Conservation (phyloP, 2,797 vertebrate species). For the Tenualosa ilisha region DNA sequence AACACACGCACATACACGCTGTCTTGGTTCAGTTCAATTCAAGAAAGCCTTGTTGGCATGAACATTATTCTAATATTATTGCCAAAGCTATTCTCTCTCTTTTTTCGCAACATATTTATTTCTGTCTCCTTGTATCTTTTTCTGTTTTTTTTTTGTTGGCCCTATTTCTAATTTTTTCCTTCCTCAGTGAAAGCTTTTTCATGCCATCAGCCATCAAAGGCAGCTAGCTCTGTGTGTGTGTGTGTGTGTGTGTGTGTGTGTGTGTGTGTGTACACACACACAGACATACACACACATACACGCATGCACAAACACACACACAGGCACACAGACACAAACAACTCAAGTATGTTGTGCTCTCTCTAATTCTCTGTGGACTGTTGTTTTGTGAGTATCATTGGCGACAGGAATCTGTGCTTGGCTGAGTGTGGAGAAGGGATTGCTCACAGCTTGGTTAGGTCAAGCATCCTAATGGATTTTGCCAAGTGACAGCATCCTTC, state of each 20-base stretch:
- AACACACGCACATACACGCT: neutral
- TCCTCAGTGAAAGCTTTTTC: neutral
- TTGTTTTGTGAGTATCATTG: neutral
- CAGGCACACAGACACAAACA: neutral
- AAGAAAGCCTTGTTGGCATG: no score
- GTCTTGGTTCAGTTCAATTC: neutral
- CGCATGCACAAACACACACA: neutral
- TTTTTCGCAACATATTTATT: neutral
- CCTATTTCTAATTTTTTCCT: neutral
- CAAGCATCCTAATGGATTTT: constrained; percentile 1
- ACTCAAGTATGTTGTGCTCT: neutral
- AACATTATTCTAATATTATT: no score
- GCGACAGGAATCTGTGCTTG: neutral
- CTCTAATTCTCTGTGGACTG: neutral
- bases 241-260: no score
- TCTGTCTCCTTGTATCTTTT: neutral
- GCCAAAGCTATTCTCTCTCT: neutral
- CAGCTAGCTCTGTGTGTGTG: neutral
- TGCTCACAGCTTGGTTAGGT: neutral
- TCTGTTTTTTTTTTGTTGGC: neutral
- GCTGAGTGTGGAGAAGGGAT: neutral
- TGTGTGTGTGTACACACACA: neutral
- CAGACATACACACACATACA: neutral
- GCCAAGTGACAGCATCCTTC: neutral
- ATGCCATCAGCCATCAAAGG: neutral